Evolutionary conservation across 2,888 invertebrate genomes (phyloP).

Genomic region (Ormia ochracea): DNA sequence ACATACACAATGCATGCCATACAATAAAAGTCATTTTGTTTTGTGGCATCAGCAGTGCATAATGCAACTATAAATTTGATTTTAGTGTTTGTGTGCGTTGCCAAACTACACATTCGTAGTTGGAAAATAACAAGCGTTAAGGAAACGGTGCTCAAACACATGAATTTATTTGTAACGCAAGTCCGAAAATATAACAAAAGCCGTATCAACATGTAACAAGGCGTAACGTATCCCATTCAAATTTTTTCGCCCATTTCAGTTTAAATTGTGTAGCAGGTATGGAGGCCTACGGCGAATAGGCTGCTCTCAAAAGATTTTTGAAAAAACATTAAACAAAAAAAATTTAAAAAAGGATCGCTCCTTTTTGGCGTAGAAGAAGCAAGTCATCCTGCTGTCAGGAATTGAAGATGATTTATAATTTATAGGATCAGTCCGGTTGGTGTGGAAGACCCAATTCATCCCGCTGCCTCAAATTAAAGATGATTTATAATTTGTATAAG

Average conservation of each 20-base stretch:
- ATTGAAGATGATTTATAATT: no score
- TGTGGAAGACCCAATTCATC: no score
- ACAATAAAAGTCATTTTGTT: slow-evolving; percentile 45
- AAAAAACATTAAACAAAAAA: no score
- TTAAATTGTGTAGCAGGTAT: background rate
- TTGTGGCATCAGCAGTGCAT: slow-evolving; percentile 37
- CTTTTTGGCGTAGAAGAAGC: no score
- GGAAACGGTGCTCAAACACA: background rate
- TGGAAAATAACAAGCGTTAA: background rate
- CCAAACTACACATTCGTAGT: background rate
- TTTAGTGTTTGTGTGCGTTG: background rate
- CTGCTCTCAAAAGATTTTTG: no score
- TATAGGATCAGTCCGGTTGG: no score
- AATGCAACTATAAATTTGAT: slow-evolving; percentile 21
- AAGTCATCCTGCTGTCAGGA: no score
- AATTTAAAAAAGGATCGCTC: no score
- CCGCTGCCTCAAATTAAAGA: no score
- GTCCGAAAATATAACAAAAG: slow-evolving; percentile 15
- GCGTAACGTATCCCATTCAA: background rate
- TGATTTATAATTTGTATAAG: no score
- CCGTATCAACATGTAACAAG: slow-evolving; percentile 14
- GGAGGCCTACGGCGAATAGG: no score
- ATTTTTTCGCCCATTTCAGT: background rate
- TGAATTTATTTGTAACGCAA: background rate
- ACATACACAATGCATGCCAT: slow-evolving; percentile 21